These are phyloP conservation scores for Adelognathus sp. DNA, from an alignment of 2,888 invertebrate species.

Conservation along the genomic window DNA sequence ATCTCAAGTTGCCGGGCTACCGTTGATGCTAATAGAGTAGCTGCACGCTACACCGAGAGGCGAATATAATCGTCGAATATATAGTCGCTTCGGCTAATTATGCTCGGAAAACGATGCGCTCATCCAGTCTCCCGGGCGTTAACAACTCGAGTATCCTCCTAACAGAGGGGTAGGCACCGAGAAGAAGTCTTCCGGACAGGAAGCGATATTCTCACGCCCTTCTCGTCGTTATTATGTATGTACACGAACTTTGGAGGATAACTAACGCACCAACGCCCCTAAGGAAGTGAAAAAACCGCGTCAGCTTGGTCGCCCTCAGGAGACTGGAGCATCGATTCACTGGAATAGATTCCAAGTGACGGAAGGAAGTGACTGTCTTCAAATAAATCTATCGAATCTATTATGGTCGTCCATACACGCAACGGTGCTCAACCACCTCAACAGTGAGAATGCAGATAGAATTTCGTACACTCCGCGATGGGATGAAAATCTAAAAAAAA, in stretches of 20 bases:
- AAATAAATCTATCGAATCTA: too few species aligned
- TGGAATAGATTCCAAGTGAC: too few species aligned
- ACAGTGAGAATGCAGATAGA: too few species aligned
- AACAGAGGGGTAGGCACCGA: constrained; percentile 14
- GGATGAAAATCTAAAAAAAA: too few species aligned
- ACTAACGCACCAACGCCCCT: too few species aligned
- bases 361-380: too few species aligned
- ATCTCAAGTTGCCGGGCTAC: constrained; percentile 1
- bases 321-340: not conserved
- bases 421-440: too few species aligned
- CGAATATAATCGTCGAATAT: constrained; percentile 56
- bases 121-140: constrained; percentile 27
- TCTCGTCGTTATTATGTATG: constrained; percentile 45
- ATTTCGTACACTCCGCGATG: too few species aligned
- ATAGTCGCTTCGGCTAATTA: constrained; percentile 45
- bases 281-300: too few species aligned
- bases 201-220: constrained; percentile 51
- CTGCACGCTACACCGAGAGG: constrained; percentile 34
- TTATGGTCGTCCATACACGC: too few species aligned
- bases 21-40: constrained; percentile 9
- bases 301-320: not conserved
- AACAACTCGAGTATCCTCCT: not conserved
- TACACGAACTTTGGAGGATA: constrained; percentile 30
- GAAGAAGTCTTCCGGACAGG: constrained; percentile 43
- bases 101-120: constrained; percentile 44